A percentile compares a stretch with the other conserved stretches of the same genome.
phyloP scores from a whole-genome alignment of 1,140 invertebrate species.

The Hydropsyche tenuis region DNA sequence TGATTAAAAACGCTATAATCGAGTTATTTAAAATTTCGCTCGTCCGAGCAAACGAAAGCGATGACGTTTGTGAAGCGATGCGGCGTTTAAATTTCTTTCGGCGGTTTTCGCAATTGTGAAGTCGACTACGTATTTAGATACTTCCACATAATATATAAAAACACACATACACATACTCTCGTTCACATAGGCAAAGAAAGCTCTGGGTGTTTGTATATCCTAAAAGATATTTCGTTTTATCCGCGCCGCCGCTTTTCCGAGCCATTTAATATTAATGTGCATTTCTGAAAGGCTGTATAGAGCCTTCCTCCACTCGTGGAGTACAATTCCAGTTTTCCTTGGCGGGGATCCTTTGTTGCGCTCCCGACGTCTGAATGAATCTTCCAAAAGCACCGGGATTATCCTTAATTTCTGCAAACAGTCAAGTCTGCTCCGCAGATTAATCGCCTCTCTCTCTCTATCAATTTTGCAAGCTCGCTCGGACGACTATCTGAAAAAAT shows the following conservation, averaged over 20 bases:
- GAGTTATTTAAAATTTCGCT: too few relatives aligned
- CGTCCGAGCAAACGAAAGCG: too few relatives aligned
- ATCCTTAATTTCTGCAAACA: conserved; percentile 41
- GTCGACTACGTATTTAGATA: background rate
- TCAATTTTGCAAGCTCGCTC: background rate
- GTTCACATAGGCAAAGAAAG: conserved; percentile 7
- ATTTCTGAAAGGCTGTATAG: conserved; percentile 44
- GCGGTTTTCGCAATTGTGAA: background rate
- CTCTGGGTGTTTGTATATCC: conserved; percentile 37
- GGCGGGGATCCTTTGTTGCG: conserved; percentile 34
- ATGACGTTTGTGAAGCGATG: too few relatives aligned
- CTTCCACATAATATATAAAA: background rate
- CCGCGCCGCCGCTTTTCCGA: conserved; percentile 47
- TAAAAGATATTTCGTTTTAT: conserved; percentile 39
- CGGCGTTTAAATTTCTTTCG: background rate
- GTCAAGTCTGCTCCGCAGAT: conserved; percentile 27
- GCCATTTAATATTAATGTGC: conserved; percentile 51
- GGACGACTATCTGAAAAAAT: background rate
- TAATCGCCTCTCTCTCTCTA: conserved; percentile 8
- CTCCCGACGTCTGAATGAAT: conserved; percentile 35
- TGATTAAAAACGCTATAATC: too few relatives aligned
- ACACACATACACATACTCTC: too few relatives aligned
- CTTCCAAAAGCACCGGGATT: conserved; percentile 36
- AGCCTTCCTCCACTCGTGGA: conserved; percentile 25
- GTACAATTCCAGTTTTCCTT: conserved; percentile 36